Base-by-base conservation (phyloP, 1,140 invertebrate species). In the Camponotus pennsylvanicus region DNA sequence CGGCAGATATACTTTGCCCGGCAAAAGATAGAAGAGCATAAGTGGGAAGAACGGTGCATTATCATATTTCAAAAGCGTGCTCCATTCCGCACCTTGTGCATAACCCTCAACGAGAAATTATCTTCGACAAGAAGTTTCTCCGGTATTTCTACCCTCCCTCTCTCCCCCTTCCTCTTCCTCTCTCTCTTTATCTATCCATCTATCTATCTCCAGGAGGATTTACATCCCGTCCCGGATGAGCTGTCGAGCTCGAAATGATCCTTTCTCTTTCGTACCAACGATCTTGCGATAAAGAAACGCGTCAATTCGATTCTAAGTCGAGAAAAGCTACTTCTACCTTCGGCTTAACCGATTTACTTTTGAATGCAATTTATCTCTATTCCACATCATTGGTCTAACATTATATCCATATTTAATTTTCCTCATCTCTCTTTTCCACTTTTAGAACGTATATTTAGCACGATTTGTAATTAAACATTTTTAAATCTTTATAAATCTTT, bases 91-190 rank as follows among this genome's bases (percentile, higher is more conserved):
- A n/a, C 37, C 66, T 42, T 63, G 27, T 49, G 61, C 55, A 63
- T 86, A 71, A 86, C 78, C 67, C 34, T 52, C 85, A 82, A 86
- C 77, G n/a, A 82, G 77, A 45, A 86, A 86, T 86, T 86, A 86
- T 63, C 77, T 71, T 82, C 85, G 85, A 82, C 85, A 80, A 70
- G 61, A 70, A 86, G 78, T 70, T 82, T 27, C 42, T 52, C 78
- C 42, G 63, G 49, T 55, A 45, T 9, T 61, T 40, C 8, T n/a
- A 40, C 34, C 15, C 45, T 49, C 3, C 15, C 45, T 49, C 45
- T 49, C 45, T 49, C 49, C 5, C 49, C 6, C 13, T 45, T 3
- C 11, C 42, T 45, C 42, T 45, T 9, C 9, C 42, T 45, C 7
- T 7, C 13, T 18, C 49, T 18, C 15, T 52, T 15, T 52, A 0